Percentiles rank a stretch among this genome's conserved stretches.
phyloP scores from a whole-genome alignment of 2,888 invertebrate genomes.

The Melipona beecheii region DNA sequence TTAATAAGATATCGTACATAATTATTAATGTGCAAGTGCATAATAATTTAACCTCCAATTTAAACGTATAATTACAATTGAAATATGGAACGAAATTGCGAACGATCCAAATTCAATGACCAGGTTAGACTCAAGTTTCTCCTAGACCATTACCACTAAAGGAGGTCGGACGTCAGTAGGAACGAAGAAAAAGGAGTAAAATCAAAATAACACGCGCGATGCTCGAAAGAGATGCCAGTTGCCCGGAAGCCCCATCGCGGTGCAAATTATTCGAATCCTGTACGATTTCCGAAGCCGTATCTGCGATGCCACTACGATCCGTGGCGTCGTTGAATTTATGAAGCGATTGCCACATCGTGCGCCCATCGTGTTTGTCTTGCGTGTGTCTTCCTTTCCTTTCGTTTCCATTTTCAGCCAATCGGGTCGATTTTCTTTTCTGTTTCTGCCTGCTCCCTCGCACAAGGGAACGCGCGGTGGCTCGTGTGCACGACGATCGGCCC shows the following conservation, averaged over 20 bases:
- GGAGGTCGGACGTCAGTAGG: not conserved
- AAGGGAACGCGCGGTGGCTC: constrained; percentile 45
- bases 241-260: constrained; percentile 75
- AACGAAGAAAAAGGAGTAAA: constrained; percentile 4
- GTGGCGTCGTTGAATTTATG: constrained; percentile 79
- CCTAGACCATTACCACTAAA: not conserved
- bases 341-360: constrained; percentile 76
- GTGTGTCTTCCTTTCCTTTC: not conserved
- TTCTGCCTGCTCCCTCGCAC: not conserved
- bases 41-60: too few relatives aligned
- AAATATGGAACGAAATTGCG: too few relatives aligned
- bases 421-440: constrained; percentile 25
- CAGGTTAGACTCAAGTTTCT: not conserved
- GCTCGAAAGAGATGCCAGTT: constrained; percentile 29
- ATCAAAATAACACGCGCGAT: constrained; percentile 10
- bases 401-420: constrained; percentile 49
- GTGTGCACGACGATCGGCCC: constrained; percentile 61
- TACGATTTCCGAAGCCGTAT: constrained; percentile 84
- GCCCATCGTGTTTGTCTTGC: not conserved
- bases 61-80: too few relatives aligned
- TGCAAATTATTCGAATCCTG: constrained; percentile 83
- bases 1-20: too few relatives aligned
- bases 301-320: constrained; percentile 71
- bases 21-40: too few relatives aligned
- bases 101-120: too few relatives aligned